phyloP scores from a whole-genome alignment of 2,797 vertebrate species.

The Anisognathus igniventris region DNA sequence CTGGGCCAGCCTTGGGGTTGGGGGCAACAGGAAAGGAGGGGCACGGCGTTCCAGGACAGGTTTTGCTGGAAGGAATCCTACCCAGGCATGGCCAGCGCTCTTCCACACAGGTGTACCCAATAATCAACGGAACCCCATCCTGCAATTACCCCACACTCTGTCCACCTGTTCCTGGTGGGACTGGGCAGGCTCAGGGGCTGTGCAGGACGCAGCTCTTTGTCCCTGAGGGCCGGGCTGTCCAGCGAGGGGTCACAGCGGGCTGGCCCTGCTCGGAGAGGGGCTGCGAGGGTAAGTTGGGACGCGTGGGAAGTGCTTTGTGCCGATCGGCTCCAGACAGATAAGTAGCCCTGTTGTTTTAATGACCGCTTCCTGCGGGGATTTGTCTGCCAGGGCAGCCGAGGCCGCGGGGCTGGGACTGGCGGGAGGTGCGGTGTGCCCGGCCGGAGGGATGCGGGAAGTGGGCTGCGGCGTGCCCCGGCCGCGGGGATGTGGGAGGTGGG shows the following conservation, averaged over 20 bases:
- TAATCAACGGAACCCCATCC: neutral
- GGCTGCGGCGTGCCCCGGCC: too few species aligned
- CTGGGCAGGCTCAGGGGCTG: accelerated
- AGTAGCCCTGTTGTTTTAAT: neutral
- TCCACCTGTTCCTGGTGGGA: accelerated
- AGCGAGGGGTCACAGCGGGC: accelerated
- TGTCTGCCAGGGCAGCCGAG: neutral
- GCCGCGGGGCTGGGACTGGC: accelerated
- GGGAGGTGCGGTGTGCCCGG: accelerated
- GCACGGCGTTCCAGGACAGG: neutral
- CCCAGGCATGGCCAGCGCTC: too few species aligned
- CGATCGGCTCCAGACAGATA: neutral
- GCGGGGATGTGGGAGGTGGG: too few species aligned
- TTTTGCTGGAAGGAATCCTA: neutral
- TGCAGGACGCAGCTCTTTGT: accelerated
- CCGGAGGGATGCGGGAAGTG: too few species aligned
- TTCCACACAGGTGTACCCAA: neutral
- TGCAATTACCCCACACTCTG: neutral
- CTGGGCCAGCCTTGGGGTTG: accelerated
- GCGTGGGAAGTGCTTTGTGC: neutral
- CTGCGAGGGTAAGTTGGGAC: accelerated
- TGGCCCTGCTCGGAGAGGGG: neutral
- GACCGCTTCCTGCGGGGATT: neutral
- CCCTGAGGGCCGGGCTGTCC: accelerated
- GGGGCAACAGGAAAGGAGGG: accelerated